These are phyloP conservation scores for Oreohelix idahoensis DNA, from an alignment of 1,140 invertebrate species.

Conservation along the genomic window DNA sequence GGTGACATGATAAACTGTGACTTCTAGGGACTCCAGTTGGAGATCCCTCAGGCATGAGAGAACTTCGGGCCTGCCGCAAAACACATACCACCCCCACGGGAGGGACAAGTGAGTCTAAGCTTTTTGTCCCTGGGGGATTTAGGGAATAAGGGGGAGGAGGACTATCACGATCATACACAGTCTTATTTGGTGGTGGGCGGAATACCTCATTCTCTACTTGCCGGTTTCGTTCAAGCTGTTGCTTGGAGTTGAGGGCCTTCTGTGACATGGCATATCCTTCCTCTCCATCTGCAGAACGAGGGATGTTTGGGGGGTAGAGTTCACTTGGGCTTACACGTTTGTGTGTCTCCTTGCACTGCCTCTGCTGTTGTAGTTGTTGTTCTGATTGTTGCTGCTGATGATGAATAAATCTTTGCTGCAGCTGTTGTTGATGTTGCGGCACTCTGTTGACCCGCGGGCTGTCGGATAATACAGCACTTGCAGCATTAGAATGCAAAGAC, in stretches of 20 bases:
- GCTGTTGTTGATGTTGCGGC: background rate
- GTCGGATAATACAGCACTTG: background rate
- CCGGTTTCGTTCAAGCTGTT: conserved; percentile 25
- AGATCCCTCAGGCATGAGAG: background rate
- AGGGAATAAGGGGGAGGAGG: conserved; percentile 80
- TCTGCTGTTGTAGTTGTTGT: background rate
- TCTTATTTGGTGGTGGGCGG: conserved; percentile 81
- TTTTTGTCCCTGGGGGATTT: conserved; percentile 14
- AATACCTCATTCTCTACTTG: conserved; percentile 81
- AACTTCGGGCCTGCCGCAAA: background rate
- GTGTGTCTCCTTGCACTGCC: background rate
- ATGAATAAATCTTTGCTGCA: background rate
- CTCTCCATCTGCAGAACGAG: conserved; percentile 80
- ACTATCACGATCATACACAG: conserved; percentile 80
- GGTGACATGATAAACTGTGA: conserved; percentile 35
- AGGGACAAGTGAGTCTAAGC: conserved; percentile 11
- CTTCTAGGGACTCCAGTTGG: background rate
- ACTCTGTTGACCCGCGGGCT: background rate
- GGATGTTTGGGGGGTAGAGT: conserved; percentile 77
- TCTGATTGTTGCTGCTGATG: background rate
- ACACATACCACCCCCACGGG: background rate
- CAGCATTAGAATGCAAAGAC: background rate
- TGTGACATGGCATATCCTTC: conserved; percentile 78
- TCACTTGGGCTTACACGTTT: background rate
- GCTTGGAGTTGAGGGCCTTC: conserved; percentile 74